Evolutionary conservation across 2,113 vertebrate species (phyloP).

Genomic region (Colinus virginianus): DNA sequence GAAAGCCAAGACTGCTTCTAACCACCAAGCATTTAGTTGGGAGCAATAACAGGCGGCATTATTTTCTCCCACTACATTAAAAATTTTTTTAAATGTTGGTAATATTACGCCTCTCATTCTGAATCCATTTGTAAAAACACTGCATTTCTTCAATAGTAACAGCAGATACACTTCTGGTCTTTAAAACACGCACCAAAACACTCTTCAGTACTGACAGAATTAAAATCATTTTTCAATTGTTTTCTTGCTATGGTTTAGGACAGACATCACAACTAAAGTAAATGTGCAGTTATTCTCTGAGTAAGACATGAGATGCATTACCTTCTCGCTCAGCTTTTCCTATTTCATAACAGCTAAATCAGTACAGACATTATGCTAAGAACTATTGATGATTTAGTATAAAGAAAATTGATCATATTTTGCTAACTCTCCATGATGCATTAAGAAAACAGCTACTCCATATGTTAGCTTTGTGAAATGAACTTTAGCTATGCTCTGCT

Average conservation of each 20-base stretch:
- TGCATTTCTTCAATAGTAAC: not conserved
- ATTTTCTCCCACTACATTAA: not conserved
- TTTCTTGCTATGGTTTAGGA: rapidly evolving
- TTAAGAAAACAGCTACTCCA: not conserved
- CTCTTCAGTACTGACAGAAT: not conserved
- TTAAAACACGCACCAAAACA: not conserved
- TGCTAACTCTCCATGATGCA: not conserved
- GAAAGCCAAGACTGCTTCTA: not conserved
- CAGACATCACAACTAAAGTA: not conserved
- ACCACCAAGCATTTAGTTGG: not conserved
- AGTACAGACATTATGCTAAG: not conserved
- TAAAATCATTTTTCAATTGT: not conserved
- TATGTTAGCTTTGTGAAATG: not conserved
- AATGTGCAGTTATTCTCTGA: not conserved
- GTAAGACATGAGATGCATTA: not conserved
- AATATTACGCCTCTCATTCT: not conserved
- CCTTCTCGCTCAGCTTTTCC: not conserved
- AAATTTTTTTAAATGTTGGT: not conserved
- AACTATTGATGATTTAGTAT: not conserved
- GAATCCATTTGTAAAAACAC: not conserved
- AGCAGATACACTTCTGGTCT: not conserved
- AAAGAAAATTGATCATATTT: not conserved
- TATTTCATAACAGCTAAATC: not conserved
- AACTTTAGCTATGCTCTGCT: not conserved
- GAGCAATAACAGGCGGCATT: not conserved